Conservation (phyloP, 1,140 invertebrate species). For the Steinernema khuongi region DNA sequence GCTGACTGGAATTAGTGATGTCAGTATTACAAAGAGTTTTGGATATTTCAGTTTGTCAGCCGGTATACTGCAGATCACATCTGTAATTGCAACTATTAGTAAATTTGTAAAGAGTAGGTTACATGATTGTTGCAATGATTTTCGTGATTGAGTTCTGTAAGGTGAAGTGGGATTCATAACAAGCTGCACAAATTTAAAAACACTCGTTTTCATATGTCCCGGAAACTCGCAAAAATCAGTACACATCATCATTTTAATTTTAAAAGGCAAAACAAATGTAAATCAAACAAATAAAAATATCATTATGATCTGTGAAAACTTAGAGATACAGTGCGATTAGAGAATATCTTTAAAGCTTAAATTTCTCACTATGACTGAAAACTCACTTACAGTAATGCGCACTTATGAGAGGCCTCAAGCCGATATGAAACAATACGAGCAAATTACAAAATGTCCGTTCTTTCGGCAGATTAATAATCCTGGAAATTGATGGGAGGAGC, state of each 20-base stretch:
- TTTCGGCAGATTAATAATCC: constrained; percentile 52
- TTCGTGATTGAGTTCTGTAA: too few relatives aligned
- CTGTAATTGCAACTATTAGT: constrained; percentile 11
- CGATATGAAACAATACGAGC: constrained; percentile 50
- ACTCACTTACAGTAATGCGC: constrained; percentile 42
- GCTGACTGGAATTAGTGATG: constrained; percentile 39
- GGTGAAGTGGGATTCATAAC: too few relatives aligned
- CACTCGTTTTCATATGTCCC: too few relatives aligned
- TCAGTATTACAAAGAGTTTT: constrained; percentile 42
- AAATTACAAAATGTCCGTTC: constrained; percentile 55
- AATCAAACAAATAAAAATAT: not conserved
- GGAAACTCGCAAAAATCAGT: too few relatives aligned
- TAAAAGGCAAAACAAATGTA: constrained; percentile 11
- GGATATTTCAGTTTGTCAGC: constrained; percentile 43
- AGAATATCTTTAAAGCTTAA: too few relatives aligned
- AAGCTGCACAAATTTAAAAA: too few relatives aligned
- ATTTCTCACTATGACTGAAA: too few relatives aligned
- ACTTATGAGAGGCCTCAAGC: constrained; percentile 43
- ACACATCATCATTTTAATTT: too few relatives aligned
- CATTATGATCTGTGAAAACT: too few relatives aligned
- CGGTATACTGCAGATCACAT: constrained; percentile 28
- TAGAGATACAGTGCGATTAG: too few relatives aligned
- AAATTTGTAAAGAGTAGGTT: constrained; percentile 1
- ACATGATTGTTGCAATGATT: too few relatives aligned
- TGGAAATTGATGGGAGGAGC: constrained; percentile 50